Conservation (phyloP, 2,888 invertebrate species). For the Plemyria rubiginata region DNA sequence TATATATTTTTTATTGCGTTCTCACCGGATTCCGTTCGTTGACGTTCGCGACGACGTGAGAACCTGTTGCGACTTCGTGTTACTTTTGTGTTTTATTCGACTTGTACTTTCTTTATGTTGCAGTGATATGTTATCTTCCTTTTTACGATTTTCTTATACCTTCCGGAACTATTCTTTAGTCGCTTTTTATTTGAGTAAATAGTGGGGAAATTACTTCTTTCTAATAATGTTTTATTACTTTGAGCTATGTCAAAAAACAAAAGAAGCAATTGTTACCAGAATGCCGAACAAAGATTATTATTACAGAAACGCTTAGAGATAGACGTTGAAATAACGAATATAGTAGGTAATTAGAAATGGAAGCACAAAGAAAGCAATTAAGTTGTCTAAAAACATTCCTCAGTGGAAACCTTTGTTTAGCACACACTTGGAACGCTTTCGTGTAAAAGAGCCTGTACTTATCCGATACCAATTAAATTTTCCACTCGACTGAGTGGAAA, state of each 20-base stretch:
- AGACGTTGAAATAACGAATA: constrained; percentile 34
- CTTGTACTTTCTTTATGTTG: constrained; percentile 36
- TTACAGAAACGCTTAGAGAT: constrained; percentile 10
- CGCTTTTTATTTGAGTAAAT: constrained; percentile 5
- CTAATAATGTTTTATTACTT: not conserved
- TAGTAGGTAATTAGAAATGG: constrained; percentile 34
- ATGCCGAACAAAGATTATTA: not conserved
- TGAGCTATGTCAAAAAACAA: not conserved
- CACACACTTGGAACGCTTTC: constrained; percentile 42
- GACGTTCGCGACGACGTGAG: constrained; percentile 40
- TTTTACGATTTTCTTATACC: constrained; percentile 27
- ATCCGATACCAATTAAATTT: constrained; percentile 68
- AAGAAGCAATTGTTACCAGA: constrained; percentile 6
- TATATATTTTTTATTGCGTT: constrained; percentile 51
- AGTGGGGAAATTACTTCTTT: not conserved
- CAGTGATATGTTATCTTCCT: constrained; percentile 25
- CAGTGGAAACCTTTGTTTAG: constrained; percentile 51
- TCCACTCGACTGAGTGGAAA: constrained; percentile 63
- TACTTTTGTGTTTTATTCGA: constrained; percentile 42
- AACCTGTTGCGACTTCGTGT: constrained; percentile 46
- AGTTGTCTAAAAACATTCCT: constrained; percentile 55
- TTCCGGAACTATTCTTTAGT: constrained; percentile 17
- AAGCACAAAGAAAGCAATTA: constrained; percentile 59
- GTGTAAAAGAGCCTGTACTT: constrained; percentile 55
- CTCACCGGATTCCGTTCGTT: constrained; percentile 41